These are phyloP conservation scores for Trachemys scripta DNA, from an alignment of 2,113 vertebrate species.

Conservation along the genomic window DNA sequence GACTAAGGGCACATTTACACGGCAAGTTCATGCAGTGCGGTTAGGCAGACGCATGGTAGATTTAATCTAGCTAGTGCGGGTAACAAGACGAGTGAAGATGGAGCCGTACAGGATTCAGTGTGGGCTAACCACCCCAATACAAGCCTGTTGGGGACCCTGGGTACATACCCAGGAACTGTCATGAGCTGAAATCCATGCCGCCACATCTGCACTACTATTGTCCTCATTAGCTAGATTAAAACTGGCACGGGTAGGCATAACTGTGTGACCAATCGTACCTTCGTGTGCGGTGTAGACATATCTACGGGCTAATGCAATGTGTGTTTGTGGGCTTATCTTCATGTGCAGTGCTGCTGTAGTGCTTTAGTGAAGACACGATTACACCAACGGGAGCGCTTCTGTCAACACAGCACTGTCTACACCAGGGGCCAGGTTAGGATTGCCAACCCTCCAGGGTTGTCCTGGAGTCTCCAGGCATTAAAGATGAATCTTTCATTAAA, in stretches of 20 bases:
- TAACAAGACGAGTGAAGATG: neutral
- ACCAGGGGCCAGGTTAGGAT: neutral
- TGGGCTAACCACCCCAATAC: neutral
- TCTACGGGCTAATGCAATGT: neutral
- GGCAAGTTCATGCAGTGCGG: neutral
- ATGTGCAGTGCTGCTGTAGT: neutral
- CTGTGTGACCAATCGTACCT: neutral
- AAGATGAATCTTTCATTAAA: too few species aligned
- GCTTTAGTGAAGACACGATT: neutral
- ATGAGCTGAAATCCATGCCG: neutral
- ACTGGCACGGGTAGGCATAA: neutral
- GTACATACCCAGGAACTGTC: neutral
- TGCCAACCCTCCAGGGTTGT: too few species aligned
- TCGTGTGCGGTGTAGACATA: neutral
- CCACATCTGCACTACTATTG: neutral
- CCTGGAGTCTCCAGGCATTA: too few species aligned
- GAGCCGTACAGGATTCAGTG: neutral
- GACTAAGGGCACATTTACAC: neutral
- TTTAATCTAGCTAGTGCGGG: neutral
- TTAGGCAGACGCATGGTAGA: rapidly evolving
- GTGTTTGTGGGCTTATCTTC: neutral
- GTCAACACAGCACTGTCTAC: neutral
- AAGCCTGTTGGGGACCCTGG: neutral
- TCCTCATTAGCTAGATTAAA: neutral
- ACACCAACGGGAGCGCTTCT: neutral